Evolutionary conservation across 2,797 vertebrate species (phyloP).

Genomic region (Ptychobarbus kaznakovi): DNA sequence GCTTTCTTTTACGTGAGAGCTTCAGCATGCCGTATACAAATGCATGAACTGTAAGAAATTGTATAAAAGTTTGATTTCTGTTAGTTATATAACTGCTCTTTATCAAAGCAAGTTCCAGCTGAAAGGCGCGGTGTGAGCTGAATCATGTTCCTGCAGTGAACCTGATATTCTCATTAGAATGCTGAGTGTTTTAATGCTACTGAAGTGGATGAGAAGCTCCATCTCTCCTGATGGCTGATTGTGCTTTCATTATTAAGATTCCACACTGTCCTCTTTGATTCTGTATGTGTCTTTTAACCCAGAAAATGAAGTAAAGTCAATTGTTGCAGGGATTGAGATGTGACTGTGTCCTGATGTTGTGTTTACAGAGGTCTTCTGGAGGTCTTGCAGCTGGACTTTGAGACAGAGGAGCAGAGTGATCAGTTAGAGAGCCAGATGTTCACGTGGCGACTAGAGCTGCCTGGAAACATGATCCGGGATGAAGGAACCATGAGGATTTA

Average conservation of each 20-base stretch:
- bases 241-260: constrained; percentile 25
- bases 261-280: neutral
- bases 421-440: constrained; percentile 73
- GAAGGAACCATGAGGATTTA: constrained; percentile 76
- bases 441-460: constrained; percentile 79
- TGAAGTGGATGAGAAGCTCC: constrained; percentile 15
- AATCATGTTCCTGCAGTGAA: constrained; percentile 18
- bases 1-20: neutral
- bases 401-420: constrained; percentile 70
- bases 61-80: neutral
- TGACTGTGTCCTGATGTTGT: constrained; percentile 27
- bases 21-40: neutral
- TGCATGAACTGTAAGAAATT: neutral
- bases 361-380: constrained; percentile 77
- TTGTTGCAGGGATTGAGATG: neutral
- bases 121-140: neutral
- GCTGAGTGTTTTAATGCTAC: constrained; percentile 39
- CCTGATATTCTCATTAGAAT: constrained; percentile 24
- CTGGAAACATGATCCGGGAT: constrained; percentile 73
- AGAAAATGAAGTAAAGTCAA: neutral
- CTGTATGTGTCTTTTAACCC: neutral
- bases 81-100: constrained; percentile 30
- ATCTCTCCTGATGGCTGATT: constrained; percentile 13
- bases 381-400: constrained; percentile 79
- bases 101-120: constrained; percentile 22